Percentiles rank a stretch among this genome's conserved stretches.
Evolutionary conservation across 2,797 vertebrate species (phyloP).

Genomic region (Momotus momota): DNA sequence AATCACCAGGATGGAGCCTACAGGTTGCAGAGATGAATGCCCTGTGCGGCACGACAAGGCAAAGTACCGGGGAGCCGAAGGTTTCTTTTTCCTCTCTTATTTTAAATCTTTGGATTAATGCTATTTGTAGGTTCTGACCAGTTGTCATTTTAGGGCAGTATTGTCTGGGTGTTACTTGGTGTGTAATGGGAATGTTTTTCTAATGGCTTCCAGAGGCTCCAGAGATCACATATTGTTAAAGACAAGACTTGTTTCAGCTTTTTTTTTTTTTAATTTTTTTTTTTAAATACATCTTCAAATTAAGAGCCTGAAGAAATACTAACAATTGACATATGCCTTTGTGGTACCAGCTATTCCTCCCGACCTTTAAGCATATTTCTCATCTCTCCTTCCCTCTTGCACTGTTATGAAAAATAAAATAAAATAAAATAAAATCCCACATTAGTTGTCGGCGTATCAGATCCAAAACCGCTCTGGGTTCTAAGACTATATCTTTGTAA

Average conservation of each 20-base stretch:
- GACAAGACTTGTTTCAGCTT: not conserved
- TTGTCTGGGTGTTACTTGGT: conserved; percentile 5
- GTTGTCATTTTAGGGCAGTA: conserved; percentile 43
- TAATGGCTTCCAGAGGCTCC: conserved; percentile 31
- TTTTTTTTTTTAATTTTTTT: not conserved
- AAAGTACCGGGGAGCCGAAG: not conserved
- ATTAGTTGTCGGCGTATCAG: not conserved
- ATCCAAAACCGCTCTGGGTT: not conserved
- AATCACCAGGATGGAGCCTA: conserved; percentile 19
- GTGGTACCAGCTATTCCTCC: conserved; percentile 34
- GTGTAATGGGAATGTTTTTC: conserved; percentile 40
- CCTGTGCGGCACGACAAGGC: not conserved
- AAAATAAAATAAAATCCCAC: not conserved
- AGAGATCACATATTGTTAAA: conserved; percentile 6
- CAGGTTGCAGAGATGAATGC: conserved; percentile 18
- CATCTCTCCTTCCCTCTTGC: not conserved
- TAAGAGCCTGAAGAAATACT: conserved; percentile 39
- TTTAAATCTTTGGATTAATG: conserved; percentile 28
- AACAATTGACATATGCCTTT: conserved; percentile 32
- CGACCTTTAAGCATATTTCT: conserved; percentile 32
- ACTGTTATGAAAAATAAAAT: not conserved
- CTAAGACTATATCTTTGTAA: conserved; percentile 50
- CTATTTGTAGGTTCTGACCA: conserved; percentile 34
- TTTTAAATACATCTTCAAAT: conserved; percentile 45
- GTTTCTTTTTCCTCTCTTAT: not conserved